Evolutionary conservation across 2,797 vertebrate genomes (phyloP).

Genomic region (Potorous gilbertii): DNA sequence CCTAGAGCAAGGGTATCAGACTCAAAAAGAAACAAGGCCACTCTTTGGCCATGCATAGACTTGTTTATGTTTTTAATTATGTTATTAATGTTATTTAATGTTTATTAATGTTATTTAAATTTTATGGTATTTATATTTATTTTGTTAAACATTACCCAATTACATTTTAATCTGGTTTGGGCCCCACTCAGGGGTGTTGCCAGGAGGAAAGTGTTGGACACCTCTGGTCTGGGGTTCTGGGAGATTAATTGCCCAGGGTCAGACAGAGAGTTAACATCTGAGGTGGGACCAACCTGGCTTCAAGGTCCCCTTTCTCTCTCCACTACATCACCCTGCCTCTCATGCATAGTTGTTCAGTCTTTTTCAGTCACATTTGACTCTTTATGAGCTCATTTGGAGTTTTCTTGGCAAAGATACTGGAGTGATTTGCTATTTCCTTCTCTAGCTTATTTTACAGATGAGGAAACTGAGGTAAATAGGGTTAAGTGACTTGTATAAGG

Average conservation of each 20-base stretch:
- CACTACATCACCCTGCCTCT: neutral
- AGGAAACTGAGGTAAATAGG: neutral
- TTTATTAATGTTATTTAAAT: neutral
- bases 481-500: neutral
- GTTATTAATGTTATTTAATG: neutral
- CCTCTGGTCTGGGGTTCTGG: neutral
- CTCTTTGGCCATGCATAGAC: neutral
- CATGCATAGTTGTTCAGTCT: neutral
- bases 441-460: neutral
- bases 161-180: neutral
- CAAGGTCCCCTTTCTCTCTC: neutral
- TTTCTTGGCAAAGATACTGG: neutral
- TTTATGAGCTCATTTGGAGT: neutral
- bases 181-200: neutral
- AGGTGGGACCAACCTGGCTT: neutral
- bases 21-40: neutral
- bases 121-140: neutral
- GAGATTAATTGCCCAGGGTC: neutral
- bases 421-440: neutral
- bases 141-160: neutral
- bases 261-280: neutral
- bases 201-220: neutral
- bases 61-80: neutral
- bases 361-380: neutral
- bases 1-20: neutral